Evolutionary conservation across 2,888 invertebrate species (phyloP).

Genomic region (Invenusta paracnida): DNA sequence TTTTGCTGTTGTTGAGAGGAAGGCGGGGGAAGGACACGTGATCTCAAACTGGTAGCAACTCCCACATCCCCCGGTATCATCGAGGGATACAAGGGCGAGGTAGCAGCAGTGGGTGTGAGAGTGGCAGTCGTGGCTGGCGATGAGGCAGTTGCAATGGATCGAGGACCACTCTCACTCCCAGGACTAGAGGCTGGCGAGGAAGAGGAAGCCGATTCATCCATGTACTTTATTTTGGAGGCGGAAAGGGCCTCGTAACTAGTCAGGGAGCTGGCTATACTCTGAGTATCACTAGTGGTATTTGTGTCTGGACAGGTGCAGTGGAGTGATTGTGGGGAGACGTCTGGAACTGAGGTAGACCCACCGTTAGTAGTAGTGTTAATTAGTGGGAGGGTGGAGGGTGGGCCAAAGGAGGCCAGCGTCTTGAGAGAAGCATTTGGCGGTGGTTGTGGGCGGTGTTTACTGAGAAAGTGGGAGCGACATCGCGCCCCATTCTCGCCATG

Average conservation of each 20-base stretch:
- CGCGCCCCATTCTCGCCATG: conserved; percentile 11
- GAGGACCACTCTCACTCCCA: not conserved
- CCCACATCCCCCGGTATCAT: too few relatives aligned
- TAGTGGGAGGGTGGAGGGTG: not conserved
- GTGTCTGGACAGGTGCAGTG: not conserved
- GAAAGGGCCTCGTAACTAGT: not conserved
- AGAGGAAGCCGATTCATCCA: not conserved
- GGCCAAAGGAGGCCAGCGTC: conserved; percentile 3
- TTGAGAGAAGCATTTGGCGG: not conserved
- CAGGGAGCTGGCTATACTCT: not conserved
- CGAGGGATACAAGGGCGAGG: not conserved
- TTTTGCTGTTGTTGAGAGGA: not conserved
- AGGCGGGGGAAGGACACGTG: not conserved
- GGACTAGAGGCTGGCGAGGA: not conserved
- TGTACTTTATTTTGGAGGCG: not conserved
- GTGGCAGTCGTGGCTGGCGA: not conserved
- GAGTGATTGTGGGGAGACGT: too few relatives aligned
- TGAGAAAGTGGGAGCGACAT: not conserved
- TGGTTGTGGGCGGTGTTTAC: not conserved
- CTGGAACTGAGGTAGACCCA: not conserved
- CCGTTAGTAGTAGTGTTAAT: not conserved
- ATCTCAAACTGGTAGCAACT: too few relatives aligned
- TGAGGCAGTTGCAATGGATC: not conserved
- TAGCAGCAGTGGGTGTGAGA: not conserved
- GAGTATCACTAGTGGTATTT: not conserved